Evolutionary conservation across 2,113 vertebrate genomes (phyloP).

Genomic region (Pygoscelis antarcticus): DNA sequence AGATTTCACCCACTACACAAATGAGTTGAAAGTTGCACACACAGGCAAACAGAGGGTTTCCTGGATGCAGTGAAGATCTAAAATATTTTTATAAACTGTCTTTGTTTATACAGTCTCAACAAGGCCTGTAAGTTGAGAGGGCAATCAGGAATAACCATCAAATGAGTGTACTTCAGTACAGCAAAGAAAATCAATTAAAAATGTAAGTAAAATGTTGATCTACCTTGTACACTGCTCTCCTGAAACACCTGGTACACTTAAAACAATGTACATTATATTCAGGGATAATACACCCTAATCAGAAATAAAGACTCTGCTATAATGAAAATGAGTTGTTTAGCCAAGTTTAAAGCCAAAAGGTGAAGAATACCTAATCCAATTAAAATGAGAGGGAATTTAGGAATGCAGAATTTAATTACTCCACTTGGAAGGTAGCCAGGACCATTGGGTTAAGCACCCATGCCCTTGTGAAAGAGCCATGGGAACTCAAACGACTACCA

Average conservation of each 20-base stretch:
- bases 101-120: background rate
- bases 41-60: background rate
- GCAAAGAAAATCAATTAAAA: background rate
- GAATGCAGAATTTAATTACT: slow-evolving; percentile 2
- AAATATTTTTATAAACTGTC: background rate
- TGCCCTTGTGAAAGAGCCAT: background rate
- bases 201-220: background rate
- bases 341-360: background rate
- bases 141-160: background rate
- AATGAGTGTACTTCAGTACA: background rate
- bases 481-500: background rate
- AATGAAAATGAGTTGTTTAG: background rate
- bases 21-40: background rate
- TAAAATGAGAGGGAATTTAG: background rate
- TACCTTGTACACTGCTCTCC: background rate
- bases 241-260: background rate
- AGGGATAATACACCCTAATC: background rate
- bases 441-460: background rate
- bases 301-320: background rate
- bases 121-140: background rate
- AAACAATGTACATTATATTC: background rate
- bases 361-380: slow-evolving; percentile 4
- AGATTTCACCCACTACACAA: background rate
- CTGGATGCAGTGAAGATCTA: background rate
- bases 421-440: background rate